Base-by-base conservation (phyloP, 2,888 invertebrate species). In the Megalurothrips usitatus region DNA sequence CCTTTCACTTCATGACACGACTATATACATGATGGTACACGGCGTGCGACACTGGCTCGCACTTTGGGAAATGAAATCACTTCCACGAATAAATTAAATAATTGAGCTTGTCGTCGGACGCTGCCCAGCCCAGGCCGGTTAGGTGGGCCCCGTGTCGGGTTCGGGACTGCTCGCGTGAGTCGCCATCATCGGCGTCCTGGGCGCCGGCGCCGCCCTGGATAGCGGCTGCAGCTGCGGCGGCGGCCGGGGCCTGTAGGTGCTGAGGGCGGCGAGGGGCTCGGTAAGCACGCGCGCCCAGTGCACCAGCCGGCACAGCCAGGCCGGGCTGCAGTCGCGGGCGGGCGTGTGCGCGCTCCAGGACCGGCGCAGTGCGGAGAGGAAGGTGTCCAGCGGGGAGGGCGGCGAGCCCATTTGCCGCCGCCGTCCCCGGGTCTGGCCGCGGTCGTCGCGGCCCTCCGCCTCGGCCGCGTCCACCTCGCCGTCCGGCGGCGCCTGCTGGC, bases 221-320 rank as follows among this genome's bases (percentile, higher is more conserved):
- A 43, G 34, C 34, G 34, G 2, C 34, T 43, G 58, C 34, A 26
- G 11, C 1, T 6, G 34, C 34, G 34, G 2, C 34, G 2, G 58
- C 34, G 68, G 11, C 1, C n/a, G 68, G 8, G 68, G 68, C 26
- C 68, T 26, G 68, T 26, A 23, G 68, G 68, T 75, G 68, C 58
- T 17, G 14, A 58, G 58, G 14, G 19, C 14, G 19, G 19, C 14
- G 58, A 58, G 58, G 58, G 58, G 58, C 68, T 75, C 68, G 68
- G 68, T 75, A 10, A 75, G 68, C 26, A 75, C 26, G 68, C 68
- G 68, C 11, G 68, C 68, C 23, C n/a, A 26, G 68, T 75, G 26
- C 68, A 75, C 26, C 68, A 75, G 26, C 68, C 26, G n/a, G 68
- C 68, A 75, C 68, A 75, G 68, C 68, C 68, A 75, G 68, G 23